Evolutionary conservation across 1,140 invertebrate genomes (phyloP).

Genomic region (Drosophila elegans): DNA sequence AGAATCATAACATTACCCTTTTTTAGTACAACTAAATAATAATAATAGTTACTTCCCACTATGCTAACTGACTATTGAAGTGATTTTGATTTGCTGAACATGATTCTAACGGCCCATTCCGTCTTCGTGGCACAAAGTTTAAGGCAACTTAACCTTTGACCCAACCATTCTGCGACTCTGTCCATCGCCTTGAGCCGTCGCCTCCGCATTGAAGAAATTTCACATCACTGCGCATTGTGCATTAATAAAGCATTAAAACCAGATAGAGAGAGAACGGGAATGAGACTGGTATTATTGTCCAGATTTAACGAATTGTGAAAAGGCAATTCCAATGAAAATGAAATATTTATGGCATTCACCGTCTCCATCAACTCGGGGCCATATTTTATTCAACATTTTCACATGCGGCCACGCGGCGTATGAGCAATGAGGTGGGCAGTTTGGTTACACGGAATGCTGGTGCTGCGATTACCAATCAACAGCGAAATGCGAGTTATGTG

Average conservation of each 20-base stretch:
- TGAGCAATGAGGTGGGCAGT: conserved; percentile 26
- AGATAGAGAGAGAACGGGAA: background rate
- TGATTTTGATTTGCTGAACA: background rate
- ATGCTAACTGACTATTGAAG: background rate
- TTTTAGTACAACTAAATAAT: background rate
- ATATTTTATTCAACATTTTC: conserved; percentile 31
- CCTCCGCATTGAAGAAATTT: conserved; percentile 11
- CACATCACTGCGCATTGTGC: conserved; percentile 38
- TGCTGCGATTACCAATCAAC: conserved; percentile 38
- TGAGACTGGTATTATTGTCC: conserved; percentile 31
- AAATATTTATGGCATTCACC: conserved; percentile 40
- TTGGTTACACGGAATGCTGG: conserved; percentile 7
- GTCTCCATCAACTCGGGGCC: conserved; percentile 5
- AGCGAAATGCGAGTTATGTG: conserved; percentile 27
- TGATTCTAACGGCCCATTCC: too few species aligned
- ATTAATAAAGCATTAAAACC: conserved; percentile 34
- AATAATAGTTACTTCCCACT: background rate
- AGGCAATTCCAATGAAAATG: conserved; percentile 47
- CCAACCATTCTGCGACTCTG: background rate
- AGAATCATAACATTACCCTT: too few species aligned
- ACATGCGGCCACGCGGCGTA: conserved; percentile 37
- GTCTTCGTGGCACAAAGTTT: background rate
- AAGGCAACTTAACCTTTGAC: conserved; percentile 38
- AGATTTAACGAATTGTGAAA: conserved; percentile 50
- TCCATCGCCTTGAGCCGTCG: conserved; percentile 18